These are phyloP conservation scores for Crocallis elinguaria DNA, from an alignment of 2,888 invertebrate species.

Conservation along the genomic window DNA sequence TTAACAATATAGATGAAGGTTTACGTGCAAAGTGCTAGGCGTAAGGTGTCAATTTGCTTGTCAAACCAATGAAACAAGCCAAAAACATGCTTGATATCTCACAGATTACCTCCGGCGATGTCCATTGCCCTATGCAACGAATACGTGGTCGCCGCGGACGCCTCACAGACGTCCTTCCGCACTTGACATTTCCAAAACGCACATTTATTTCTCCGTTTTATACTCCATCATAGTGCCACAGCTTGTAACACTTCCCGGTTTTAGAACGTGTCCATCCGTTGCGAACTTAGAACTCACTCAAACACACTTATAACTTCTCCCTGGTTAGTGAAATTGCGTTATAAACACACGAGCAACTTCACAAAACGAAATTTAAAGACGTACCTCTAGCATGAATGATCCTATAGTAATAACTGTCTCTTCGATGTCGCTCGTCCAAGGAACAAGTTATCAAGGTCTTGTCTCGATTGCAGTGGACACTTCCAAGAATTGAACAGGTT, in stretches of 20 bases:
- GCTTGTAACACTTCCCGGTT: conserved; percentile 62
- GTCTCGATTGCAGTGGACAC: conserved; percentile 74
- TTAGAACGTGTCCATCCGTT: conserved; percentile 54
- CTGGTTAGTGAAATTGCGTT: conserved; percentile 39
- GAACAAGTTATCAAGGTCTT: conserved; percentile 85
- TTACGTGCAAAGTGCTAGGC: conserved; percentile 68
- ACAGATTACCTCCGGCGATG: conserved; percentile 79
- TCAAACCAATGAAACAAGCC: conserved; percentile 52
- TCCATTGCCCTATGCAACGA: conserved; percentile 73
- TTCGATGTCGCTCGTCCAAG: conserved; percentile 78
- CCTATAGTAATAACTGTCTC: conserved; percentile 79
- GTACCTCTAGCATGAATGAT: conserved; percentile 84
- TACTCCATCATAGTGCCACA: conserved; percentile 68
- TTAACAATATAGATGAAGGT: conserved; percentile 19
- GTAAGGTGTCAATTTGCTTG: conserved; percentile 58
- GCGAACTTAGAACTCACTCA: conserved; percentile 64
- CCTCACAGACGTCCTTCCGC: conserved; percentile 71
- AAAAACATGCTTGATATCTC: conserved; percentile 69
- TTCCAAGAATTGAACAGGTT: conserved; percentile 79
- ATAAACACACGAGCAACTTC: conserved; percentile 67
- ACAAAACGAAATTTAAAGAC: conserved; percentile 79
- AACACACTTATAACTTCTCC: conserved; percentile 63
- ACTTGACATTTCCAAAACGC: conserved; percentile 65
- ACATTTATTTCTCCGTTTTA: conserved; percentile 72
- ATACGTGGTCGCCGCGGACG: conserved; percentile 63